Evolutionary conservation across 2,888 invertebrate species (phyloP), one percentile per base, ranked within the genome.

Genomic region (Pyralis farinalis): DNA sequence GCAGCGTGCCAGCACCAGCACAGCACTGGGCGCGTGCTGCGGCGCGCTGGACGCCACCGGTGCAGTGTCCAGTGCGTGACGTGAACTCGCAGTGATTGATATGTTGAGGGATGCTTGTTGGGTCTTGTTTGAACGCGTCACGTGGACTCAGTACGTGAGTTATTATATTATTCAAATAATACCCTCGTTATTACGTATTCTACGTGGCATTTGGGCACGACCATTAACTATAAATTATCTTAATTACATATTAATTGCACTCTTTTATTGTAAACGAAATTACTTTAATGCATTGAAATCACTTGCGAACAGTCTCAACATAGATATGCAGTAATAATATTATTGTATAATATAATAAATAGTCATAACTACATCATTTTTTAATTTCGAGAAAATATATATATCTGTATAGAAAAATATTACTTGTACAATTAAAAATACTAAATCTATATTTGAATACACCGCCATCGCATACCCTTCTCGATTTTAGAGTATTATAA

Each of bases 91-190:
- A 40, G 76, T 77, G 71, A 58, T 64, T 77, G 71, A 58, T 64
- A 58, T 70, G 65, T 16, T 71, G 58, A 64, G 49, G 58, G 64
- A 61, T 58, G 48, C 50, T 47, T 47, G 4, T 16, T 16, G 4
- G 16, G 4, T 16, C 20, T 48, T n/a, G n/a, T n/a, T n/a, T n/a
- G n/a, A 58, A 71, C 65, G 63, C 76, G 65, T 80, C 79, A 78
- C 79, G 72, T 72, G 76, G 66, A 67, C 63, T 55, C 60, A 60
- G 58, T 67, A 63, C 63, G 63, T 56, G 58, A 60, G 57, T 62
- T 58, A 51, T 51, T 49, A n/a, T 47, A 44, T 42, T 45, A 44
- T 39, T 46, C 44, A 43, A 41, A 51, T 44, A 40, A 30, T 34
- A 22, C 25, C 33, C 33, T 34, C 12, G 20, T 22, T 22, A 25